Evolutionary conservation across 2,888 invertebrate genomes (phyloP).

Genomic region (Lasioglossum lativentre): DNA sequence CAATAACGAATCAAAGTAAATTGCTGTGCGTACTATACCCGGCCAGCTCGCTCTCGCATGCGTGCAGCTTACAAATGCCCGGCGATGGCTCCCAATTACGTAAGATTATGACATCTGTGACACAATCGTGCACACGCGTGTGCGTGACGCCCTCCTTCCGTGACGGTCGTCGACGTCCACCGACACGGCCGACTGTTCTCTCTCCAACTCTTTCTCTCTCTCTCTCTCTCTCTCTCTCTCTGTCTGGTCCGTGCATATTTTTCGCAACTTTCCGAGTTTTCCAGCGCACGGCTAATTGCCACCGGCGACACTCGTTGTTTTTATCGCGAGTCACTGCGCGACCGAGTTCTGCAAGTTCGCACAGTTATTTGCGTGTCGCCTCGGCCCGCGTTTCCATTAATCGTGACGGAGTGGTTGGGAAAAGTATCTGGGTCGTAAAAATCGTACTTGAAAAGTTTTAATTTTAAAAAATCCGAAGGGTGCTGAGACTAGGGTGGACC

Average conservation of each 20-base stretch:
- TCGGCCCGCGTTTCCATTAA: neutral
- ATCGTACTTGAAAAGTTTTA: no score
- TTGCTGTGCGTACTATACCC: slow-evolving; percentile 75
- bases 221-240: neutral
- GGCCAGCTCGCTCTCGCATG: slow-evolving; percentile 69
- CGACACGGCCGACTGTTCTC: slow-evolving; percentile 33
- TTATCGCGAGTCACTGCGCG: slow-evolving; percentile 48
- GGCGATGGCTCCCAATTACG: slow-evolving; percentile 77
- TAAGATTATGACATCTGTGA: slow-evolving; percentile 83
- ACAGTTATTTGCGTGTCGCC: slow-evolving; percentile 63
- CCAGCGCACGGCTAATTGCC: slow-evolving; percentile 62
- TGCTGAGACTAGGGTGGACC: no score
- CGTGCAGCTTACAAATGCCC: slow-evolving; percentile 78
- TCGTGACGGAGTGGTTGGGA: neutral
- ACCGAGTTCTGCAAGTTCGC: slow-evolving; percentile 64
- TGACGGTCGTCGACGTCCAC: slow-evolving; percentile 66
- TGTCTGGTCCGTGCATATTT: slow-evolving; percentile 26
- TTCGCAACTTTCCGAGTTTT: slow-evolving; percentile 78
- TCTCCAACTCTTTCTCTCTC: neutral
- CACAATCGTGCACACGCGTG: slow-evolving; percentile 78
- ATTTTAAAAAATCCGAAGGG: no score
- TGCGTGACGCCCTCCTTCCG: slow-evolving; percentile 80
- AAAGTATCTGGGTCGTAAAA: neutral
- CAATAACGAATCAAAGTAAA: slow-evolving; percentile 78
- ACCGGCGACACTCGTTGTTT: slow-evolving; percentile 51